A percentile compares a stretch with the other conserved stretches of the same genome.
Conservation (phyloP, 2,797 vertebrate genomes). For the Denticeps clupeoides region DNA sequence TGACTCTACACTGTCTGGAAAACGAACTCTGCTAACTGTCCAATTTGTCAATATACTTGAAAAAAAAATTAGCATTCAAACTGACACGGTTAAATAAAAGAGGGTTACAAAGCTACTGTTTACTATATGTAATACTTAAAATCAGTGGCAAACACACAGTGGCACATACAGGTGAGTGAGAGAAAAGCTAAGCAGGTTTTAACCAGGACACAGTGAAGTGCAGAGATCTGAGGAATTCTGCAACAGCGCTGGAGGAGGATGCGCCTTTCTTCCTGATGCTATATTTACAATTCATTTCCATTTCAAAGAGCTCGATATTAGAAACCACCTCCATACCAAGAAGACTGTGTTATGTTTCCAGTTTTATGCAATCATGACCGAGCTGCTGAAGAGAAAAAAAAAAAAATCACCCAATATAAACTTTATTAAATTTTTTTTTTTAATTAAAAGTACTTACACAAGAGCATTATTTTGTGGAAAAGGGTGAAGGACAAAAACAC, state of each 20-base stretch:
- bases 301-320: constrained; percentile 2
- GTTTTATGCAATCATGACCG: background rate
- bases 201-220: too few relatives aligned
- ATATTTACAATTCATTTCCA: constrained; percentile 2
- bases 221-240: too few relatives aligned
- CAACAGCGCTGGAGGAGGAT: background rate
- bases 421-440: constrained; percentile 45
- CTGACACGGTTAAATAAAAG: too few relatives aligned
- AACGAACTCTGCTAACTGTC: too few relatives aligned
- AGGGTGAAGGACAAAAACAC: constrained; percentile 10
- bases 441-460: constrained; percentile 19
- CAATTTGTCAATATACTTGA: too few relatives aligned
- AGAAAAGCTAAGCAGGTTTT: too few relatives aligned
- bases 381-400: background rate
- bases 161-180: too few relatives aligned
- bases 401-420: constrained; percentile 14
- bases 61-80: too few relatives aligned
- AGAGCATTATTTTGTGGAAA: background rate
- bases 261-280: background rate
- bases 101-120: too few relatives aligned
- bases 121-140: too few relatives aligned
- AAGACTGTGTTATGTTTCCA: background rate
- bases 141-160: too few relatives aligned
- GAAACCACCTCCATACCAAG: background rate
- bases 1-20: too few relatives aligned